Evolutionary conservation across 2,797 vertebrate species (phyloP), one percentile per base, ranked within the genome.

Genomic region (Liasis olivaceus): DNA sequence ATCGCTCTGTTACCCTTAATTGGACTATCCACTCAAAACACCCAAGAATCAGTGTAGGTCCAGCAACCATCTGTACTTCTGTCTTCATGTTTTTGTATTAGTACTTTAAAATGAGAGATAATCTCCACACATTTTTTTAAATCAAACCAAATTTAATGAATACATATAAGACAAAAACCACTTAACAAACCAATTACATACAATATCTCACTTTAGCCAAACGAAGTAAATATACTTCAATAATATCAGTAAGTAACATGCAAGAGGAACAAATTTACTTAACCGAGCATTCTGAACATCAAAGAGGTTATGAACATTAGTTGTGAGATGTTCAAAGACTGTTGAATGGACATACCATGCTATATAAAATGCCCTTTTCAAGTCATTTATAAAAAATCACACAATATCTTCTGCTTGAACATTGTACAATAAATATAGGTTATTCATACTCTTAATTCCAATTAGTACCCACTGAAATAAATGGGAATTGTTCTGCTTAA

Each of bases 311-410:
- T 81, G 31, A 59, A 94, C 62, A 92, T 94, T 93, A 95, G 81
- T 90, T 91, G 89, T 90, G 77, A 94, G 69, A 95, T 85, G 91
- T 92, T 90, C 72, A 95, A 94, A 89, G 81, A 90, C 90, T 89
- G 91, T 28, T 95, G 87, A 91, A 95, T 94, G 93, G 91, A 93
- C 5, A 95, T 91, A 92, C 93, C 95, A 96, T 97, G 95, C 95
- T 94, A 94, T 92, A 93, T 91, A 93, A 96, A 96, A 97, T 96
- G 96, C 95, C 96, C 97, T 92, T 95, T 94, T 28, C 90, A 94
- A 94, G 66, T 95, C 24, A 93, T 24, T 15, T 72, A 92, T 91
- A 81, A 89, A 42, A 81, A 69, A 93, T 6, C 54, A 92, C 14
- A 69, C 87, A 86, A 59, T 4, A 1, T 72, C 85, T 56, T 92